Evolutionary conservation across 1,140 invertebrate genomes (phyloP), one percentile per base, ranked within the genome.

Genomic region (Drosophila insularis): DNA sequence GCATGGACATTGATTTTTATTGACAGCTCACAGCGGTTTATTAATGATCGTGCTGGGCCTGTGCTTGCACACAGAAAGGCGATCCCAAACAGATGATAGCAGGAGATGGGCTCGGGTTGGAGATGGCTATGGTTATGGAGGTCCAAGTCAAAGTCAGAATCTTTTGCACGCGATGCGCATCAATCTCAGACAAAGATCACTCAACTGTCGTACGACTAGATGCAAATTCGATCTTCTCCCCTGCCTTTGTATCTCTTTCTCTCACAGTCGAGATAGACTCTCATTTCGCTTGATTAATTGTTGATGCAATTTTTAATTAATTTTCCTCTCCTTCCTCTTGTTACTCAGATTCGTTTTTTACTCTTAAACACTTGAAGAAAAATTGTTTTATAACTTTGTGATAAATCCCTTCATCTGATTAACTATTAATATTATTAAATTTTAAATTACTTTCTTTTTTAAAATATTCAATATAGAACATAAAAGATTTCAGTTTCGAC

Each of bases 11-110:
- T 90, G 87, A 90, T 89, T 80, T 85, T 82, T 87, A 90, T 90
- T 90, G 87, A 90, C 87, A 90, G 87, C 87, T 90, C 87, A 90
- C 87, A 89, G 87, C 89, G 89, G 81, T 90, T 90, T 89, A 90
- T 90, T 90, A 90, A 90, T 90, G 87, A 90, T 90, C 89, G 78
- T 86, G 89, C 89, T 85, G 85, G 61, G 84, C 11, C 46, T 56
- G 27, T 55, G 67, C 75, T 70, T 40, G 46, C 58, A 69, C 64
- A 68, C 68, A 65, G 68, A 50, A 50, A 21, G 43, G 4, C 43
- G 43, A 50, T 50, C 17, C 17, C 17, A 37, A 37, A 11, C 31
- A 58, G 55, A 58, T 32, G 32, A 70, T 70, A 58, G 50, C 40
- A 53, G 46, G 64, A 75, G 54, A 56, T 63, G 21, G 62, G 27